phyloP scores from a whole-genome alignment of 2,113 vertebrate genomes.

The Nanorana parkeri region DNA sequence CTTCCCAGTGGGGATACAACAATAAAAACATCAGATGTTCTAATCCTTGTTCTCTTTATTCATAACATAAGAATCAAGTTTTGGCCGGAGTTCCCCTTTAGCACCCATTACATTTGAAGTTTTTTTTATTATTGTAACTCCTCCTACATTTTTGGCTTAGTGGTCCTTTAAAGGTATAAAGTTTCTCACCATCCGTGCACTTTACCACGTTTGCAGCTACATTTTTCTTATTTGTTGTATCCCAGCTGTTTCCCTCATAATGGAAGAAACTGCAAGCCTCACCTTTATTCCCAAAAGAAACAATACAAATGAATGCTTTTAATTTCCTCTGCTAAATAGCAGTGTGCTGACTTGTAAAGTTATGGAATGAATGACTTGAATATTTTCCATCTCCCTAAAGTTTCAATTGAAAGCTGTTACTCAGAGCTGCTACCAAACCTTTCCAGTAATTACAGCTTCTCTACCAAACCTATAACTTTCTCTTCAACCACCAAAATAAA shows the following conservation, averaged over 20 bases:
- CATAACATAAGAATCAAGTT: too few relatives aligned
- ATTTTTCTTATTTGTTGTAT: background rate
- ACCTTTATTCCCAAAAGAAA: slow-evolving; percentile 20
- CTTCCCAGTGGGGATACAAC: too few relatives aligned
- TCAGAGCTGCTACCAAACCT: slow-evolving; percentile 4
- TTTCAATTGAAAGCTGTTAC: slow-evolving; percentile 24
- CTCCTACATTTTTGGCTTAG: too few relatives aligned
- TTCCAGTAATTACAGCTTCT: slow-evolving; percentile 37
- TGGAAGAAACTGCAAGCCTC: background rate
- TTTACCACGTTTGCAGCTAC: too few relatives aligned
- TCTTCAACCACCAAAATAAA: slow-evolving; percentile 19
- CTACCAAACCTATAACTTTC: slow-evolving; percentile 28
- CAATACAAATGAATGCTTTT: slow-evolving; percentile 29
- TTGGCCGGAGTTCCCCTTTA: too few relatives aligned
- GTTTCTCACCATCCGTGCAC: too few relatives aligned
- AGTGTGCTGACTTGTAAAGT: slow-evolving; percentile 10
- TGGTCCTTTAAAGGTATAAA: too few relatives aligned
- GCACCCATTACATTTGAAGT: too few relatives aligned
- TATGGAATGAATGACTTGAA: slow-evolving; percentile 40
- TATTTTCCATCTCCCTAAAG: slow-evolving; percentile 34
- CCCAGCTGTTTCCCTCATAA: background rate
- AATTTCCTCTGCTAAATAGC: slow-evolving; percentile 37
- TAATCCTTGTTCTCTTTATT: too few relatives aligned
- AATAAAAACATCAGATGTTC: too few relatives aligned
- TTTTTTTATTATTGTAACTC: too few relatives aligned